Percentiles rank a stretch among this genome's conserved stretches.
Evolutionary conservation across 1,140 invertebrate species (phyloP).

Genomic region (Drosophila quadrilineata): DNA sequence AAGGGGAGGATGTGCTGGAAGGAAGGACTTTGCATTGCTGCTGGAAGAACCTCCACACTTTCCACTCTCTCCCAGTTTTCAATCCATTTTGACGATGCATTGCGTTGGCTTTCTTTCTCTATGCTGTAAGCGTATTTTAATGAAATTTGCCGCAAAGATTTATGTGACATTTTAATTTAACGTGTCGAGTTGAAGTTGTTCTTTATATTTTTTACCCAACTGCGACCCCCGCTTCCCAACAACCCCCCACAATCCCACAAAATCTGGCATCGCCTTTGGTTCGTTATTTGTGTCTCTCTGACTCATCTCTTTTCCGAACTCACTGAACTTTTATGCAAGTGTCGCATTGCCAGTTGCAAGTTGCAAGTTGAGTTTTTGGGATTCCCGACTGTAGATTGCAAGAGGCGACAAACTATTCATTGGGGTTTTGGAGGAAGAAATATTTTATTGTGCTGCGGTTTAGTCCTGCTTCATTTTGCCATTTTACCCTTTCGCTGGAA

Average conservation of each 20-base stretch:
- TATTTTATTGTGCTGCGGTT: conserved; percentile 75
- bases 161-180: conserved; percentile 80
- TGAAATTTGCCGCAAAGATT: conserved; percentile 78
- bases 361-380: neutral
- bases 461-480: conserved; percentile 15
- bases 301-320: conserved; percentile 18
- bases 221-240: conserved; percentile 2
- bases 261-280: conserved; percentile 19
- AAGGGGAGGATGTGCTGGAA: conserved; percentile 22
- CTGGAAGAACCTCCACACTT: neutral
- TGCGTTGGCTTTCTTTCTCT: no score
- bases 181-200: conserved; percentile 75
- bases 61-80: conserved; percentile 6
- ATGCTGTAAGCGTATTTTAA: conserved; percentile 79
- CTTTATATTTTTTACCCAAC: conserved; percentile 57
- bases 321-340: conserved; percentile 70
- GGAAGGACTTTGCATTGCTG: conserved; percentile 16
- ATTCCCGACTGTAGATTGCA: neutral
- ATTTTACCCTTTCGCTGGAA: neutral
- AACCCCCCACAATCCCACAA: neutral
- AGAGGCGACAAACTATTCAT: conserved; percentile 13
- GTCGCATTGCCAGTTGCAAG: conserved; percentile 45
- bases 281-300: conserved; percentile 55
- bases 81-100: conserved; percentile 42
- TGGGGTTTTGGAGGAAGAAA: conserved; percentile 45